These are phyloP conservation scores for Drosophila tropicalis DNA, from an alignment of 1,140 invertebrate genomes.

Conservation along the genomic window DNA sequence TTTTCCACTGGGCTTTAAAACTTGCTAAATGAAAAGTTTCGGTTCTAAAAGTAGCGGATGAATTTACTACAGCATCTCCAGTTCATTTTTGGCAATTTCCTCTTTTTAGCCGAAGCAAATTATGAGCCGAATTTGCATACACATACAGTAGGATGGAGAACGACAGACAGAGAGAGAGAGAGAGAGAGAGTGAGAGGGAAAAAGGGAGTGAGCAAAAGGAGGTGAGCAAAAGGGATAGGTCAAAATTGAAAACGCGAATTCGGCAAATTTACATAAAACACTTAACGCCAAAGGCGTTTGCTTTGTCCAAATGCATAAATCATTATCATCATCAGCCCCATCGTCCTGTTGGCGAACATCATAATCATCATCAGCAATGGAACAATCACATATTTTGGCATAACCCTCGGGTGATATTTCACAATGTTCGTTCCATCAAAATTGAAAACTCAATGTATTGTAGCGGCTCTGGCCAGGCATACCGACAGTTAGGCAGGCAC, in stretches of 20 bases:
- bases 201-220: not conserved
- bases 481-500: not conserved
- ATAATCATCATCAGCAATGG: constrained; percentile 13
- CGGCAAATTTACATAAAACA: constrained; percentile 63
- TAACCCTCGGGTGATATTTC: constrained; percentile 18
- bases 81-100: constrained; percentile 74
- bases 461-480: constrained; percentile 13
- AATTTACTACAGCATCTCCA: constrained; percentile 15
- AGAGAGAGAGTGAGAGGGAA: not conserved
- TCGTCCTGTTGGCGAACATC: constrained; percentile 36
- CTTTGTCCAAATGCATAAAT: constrained; percentile 63
- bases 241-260: constrained; percentile 68
- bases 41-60: not conserved
- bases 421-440: constrained; percentile 43
- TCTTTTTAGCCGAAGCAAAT: constrained; percentile 52
- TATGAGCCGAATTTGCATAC: constrained; percentile 68
- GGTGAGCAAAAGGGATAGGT: constrained; percentile 36
- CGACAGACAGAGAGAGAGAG: not conserved
- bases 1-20: constrained; percentile 30
- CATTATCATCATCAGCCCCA: constrained; percentile 36
- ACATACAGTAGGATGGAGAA: not conserved
- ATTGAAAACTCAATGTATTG: constrained; percentile 57
- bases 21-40: constrained; percentile 53
- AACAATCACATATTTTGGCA: constrained; percentile 21
- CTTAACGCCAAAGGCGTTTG: constrained; percentile 51